Evolutionary conservation across 2,113 vertebrate species (phyloP).

Genomic region (Apteryx mantelli): DNA sequence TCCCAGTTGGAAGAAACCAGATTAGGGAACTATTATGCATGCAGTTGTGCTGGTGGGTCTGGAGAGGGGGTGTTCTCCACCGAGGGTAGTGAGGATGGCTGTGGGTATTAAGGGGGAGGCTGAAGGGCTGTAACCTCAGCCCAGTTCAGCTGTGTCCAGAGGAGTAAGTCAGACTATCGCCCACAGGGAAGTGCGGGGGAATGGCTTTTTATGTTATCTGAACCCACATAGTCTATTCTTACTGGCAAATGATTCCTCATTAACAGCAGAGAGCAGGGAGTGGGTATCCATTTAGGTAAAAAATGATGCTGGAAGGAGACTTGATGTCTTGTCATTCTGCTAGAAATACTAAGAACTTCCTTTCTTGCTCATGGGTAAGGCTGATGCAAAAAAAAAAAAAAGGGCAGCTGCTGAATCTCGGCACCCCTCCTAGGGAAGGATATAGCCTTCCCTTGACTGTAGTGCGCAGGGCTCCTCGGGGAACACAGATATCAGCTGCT

Average conservation of each 20-base stretch:
- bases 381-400: neutral
- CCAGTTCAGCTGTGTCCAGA: neutral
- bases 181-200: neutral
- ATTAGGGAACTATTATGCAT: neutral
- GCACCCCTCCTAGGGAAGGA: neutral
- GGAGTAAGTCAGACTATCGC: neutral
- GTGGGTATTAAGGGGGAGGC: neutral
- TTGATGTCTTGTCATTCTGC: neutral
- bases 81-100: neutral
- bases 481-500: neutral
- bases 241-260: constrained; percentile 7
- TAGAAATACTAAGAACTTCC: neutral
- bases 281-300: neutral
- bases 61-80: neutral
- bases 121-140: neutral
- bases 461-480: neutral
- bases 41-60: neutral
- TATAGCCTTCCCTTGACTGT: neutral
- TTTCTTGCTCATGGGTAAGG: neutral
- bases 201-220: neutral
- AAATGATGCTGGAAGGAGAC: neutral
- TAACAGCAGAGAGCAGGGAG: neutral
- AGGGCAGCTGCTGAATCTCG: neutral
- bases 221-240: neutral
- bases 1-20: neutral